phyloP scores from a whole-genome alignment of 2,888 invertebrate species.

The Eugnorisma glareosa region DNA sequence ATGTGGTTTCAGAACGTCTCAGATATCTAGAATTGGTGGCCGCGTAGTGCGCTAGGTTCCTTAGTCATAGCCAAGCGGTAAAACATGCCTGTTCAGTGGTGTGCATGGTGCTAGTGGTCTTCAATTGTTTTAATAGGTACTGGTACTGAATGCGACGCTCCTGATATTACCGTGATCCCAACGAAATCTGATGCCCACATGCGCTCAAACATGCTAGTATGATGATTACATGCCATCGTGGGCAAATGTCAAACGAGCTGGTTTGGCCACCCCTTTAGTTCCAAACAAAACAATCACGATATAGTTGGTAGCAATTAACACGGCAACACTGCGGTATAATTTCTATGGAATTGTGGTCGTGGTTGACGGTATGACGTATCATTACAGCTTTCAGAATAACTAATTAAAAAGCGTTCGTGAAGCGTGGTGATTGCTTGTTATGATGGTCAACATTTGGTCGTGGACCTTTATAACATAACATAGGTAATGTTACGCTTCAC shows the following conservation, averaged over 20 bases:
- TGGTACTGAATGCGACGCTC: not conserved
- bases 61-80: no score
- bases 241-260: not conserved
- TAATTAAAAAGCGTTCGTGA: conserved; percentile 19
- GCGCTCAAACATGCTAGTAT: no score
- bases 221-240: not conserved
- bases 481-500: not conserved
- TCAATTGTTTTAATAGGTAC: not conserved
- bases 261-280: not conserved
- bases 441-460: not conserved
- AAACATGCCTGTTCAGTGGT: no score
- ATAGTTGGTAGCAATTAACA: conserved; percentile 27
- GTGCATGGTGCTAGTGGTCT: not conserved
- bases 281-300: conserved; percentile 21
- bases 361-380: conserved; percentile 14
- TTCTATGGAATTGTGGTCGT: conserved; percentile 30
- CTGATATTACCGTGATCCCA: not conserved
- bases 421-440: not conserved
- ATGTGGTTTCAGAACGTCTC: no score
- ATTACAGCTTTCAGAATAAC: conserved; percentile 33
- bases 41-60: no score
- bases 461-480: not conserved
- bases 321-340: conserved; percentile 35
- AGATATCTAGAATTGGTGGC: no score
- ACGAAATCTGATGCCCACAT: not conserved